A percentile compares a stretch with the other conserved stretches of the same genome.
Conservation (phyloP, 2,797 vertebrate species). For the Chelmon rostratus region DNA sequence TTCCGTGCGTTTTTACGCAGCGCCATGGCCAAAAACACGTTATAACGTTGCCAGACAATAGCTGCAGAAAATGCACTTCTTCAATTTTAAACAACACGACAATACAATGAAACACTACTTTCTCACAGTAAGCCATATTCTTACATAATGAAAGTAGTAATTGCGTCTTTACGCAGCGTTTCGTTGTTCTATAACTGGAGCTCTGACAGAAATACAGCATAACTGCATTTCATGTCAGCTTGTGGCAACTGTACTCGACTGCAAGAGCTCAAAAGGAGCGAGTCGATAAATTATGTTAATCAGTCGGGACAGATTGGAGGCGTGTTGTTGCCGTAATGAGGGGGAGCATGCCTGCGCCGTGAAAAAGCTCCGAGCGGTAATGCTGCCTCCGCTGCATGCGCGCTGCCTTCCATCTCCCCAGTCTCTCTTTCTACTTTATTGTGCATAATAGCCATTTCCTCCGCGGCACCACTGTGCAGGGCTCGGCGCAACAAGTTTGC, state of each 20-base stretch:
- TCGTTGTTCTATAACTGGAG: not conserved
- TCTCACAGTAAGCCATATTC: not conserved
- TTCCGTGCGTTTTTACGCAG: slow-evolving; percentile 58
- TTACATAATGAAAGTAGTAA: not conserved
- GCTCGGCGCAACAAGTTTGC: slow-evolving; percentile 77
- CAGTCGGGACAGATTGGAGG: slow-evolving; percentile 73
- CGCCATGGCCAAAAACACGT: not conserved
- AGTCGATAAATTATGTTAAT: slow-evolving; percentile 81
- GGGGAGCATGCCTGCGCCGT: slow-evolving; percentile 56
- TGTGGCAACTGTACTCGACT: not conserved
- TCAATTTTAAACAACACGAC: not conserved
- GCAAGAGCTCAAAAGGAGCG: slow-evolving; percentile 27
- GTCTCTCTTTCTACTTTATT: slow-evolving; percentile 51
- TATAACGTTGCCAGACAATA: not conserved
- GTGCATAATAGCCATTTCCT: slow-evolving; percentile 49
- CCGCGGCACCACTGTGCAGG: slow-evolving; percentile 43
- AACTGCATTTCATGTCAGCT: not conserved
- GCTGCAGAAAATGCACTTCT: not conserved
- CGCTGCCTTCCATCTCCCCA: slow-evolving; percentile 30
- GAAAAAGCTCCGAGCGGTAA: slow-evolving; percentile 55
- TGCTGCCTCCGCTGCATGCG: slow-evolving; percentile 58
- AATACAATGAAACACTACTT: not conserved
- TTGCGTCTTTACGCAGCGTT: slow-evolving; percentile 35
- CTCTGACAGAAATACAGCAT: not conserved
- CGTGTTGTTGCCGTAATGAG: slow-evolving; percentile 76